A percentile compares a stretch with the other conserved stretches of the same genome.
Conservation (phyloP, 2,888 invertebrate genomes). For the Eristalinus aeneus region DNA sequence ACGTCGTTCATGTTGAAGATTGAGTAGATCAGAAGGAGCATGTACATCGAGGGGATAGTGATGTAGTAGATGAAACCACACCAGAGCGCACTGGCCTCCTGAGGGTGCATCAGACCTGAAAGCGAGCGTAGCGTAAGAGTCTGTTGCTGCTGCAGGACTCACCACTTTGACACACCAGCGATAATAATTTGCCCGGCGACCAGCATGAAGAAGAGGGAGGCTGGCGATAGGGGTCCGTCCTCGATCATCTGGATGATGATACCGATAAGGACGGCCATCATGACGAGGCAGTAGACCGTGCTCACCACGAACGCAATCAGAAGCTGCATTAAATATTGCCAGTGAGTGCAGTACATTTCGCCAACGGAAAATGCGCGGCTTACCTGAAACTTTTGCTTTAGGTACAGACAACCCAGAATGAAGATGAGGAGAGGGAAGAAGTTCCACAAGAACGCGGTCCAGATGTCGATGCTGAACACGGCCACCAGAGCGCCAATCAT, state of each 20-base stretch:
- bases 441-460: slow-evolving; percentile 86
- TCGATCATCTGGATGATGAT: slow-evolving; percentile 89
- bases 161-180: slow-evolving; percentile 80
- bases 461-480: slow-evolving; percentile 87
- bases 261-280: slow-evolving; percentile 93
- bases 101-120: slow-evolving; percentile 88
- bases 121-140: not conserved
- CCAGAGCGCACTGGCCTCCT: slow-evolving; percentile 88
- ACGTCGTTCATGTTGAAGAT: slow-evolving; percentile 96
- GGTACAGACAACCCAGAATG: slow-evolving; percentile 84
- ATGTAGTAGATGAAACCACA: slow-evolving; percentile 92
- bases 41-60: slow-evolving; percentile 96
- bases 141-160: not conserved
- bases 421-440: slow-evolving; percentile 86
- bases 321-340: slow-evolving; percentile 81
- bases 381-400: slow-evolving; percentile 85
- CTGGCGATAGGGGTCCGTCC: slow-evolving; percentile 91
- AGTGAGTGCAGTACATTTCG: too few species aligned
- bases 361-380: slow-evolving; percentile 22
- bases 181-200: slow-evolving; percentile 86
- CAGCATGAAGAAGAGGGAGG: slow-evolving; percentile 90
- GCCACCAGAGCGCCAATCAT: slow-evolving; percentile 89
- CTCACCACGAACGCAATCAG: slow-evolving; percentile 88
- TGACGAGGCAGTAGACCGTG: slow-evolving; percentile 89
- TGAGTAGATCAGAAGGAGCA: slow-evolving; percentile 94